Conservation (phyloP, 2,797 vertebrate species). For the Pipistrellus pipistrellus region DNA sequence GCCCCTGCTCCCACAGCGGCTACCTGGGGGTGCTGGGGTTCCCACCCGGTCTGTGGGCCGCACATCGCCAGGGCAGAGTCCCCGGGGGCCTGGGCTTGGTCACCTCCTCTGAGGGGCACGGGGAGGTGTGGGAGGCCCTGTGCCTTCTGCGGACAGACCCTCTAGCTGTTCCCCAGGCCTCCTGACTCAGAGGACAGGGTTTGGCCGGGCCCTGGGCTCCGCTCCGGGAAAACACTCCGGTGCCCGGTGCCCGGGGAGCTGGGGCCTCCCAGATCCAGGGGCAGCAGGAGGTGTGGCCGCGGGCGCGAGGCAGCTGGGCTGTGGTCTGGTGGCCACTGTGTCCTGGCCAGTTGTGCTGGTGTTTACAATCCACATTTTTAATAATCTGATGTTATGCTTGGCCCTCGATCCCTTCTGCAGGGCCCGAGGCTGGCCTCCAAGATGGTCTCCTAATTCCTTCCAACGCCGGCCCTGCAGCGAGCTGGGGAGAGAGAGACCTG, state of each 20-base stretch:
- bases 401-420: slow-evolving; percentile 84
- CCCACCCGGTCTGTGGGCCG: background rate
- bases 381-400: slow-evolving; percentile 90
- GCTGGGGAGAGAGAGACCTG: background rate
- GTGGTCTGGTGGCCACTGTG: slow-evolving; percentile 71
- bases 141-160: background rate
- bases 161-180: background rate
- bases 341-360: slow-evolving; percentile 86
- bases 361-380: slow-evolving; percentile 88
- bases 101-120: background rate
- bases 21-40: background rate
- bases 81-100: background rate
- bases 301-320: slow-evolving; percentile 61
- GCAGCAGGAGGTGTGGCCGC: slow-evolving; percentile 65
- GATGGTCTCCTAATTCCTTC: slow-evolving; percentile 82
- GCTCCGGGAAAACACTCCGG: slow-evolving; percentile 63
- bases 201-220: slow-evolving; percentile 45
- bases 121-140: background rate
- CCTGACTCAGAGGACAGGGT: background rate
- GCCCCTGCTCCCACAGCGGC: background rate
- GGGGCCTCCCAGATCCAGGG: slow-evolving; percentile 39
- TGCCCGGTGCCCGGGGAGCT: background rate
- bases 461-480: slow-evolving; percentile 46
- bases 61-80: background rate
- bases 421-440: slow-evolving; percentile 85